Base-by-base conservation (phyloP, 2,888 invertebrate genomes). In the Campopleginae sp. region DNA sequence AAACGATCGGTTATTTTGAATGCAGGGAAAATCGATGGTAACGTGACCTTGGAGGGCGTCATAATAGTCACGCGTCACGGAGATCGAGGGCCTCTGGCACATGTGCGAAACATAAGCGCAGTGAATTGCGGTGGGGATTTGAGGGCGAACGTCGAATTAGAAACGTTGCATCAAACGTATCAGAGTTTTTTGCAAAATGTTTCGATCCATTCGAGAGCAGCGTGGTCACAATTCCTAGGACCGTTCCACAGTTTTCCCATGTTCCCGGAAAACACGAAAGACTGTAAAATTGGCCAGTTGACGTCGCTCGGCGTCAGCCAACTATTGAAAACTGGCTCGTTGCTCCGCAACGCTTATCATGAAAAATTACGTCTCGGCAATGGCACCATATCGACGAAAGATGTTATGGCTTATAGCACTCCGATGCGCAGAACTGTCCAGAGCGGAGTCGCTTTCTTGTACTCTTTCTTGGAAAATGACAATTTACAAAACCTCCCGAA, bases 381-480 rank as follows among this genome's bases (percentile, higher is more conserved):
- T 88, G 89, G 94, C 86, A 94, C 94, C 4, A 90, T 94, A 91
- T 95, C 96, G 19, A 88, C 88, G 38, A 93, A 91, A 4, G 96
- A 96, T 86, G 94, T 97, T 46, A 92, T 96, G 17, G 95, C 97
- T 6, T 97, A 96, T 92, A 97, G 98, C 88, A 98, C 98, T 0
- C 95, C 97, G 61, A 98, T 98, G 92, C 94, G 98, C 0, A 95
- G 99, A 89, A 99, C 99, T 23, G 98, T 97, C 91, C 98, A 98
- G 94, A 98, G 98, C 89, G 97, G 97, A 0, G 94, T 98, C 88
- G 98, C 98, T 0, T 95, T 98, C 88, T 93, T 97, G 3, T 97
- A 96, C 91, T 95, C 96, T 0, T 95, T 98, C 86, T 94, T 98
- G 51, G 96, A 96, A 3, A 94, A 95, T 1, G 96, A 97, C 80